phyloP scores from a whole-genome alignment of 2,113 vertebrate species.

The Pica pica region DNA sequence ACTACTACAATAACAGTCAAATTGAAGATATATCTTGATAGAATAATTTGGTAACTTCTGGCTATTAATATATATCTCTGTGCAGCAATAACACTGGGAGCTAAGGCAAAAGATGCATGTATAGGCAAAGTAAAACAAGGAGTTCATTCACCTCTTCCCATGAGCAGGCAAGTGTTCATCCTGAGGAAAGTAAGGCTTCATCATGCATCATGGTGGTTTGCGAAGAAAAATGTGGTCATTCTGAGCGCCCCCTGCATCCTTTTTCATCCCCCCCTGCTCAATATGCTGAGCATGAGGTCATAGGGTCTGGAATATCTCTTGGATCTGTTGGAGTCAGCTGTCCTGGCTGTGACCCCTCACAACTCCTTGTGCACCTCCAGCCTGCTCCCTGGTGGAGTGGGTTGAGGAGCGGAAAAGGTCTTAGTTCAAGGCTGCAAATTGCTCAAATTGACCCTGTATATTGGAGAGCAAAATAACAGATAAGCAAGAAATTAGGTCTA shows the following conservation, averaged over 20 bases:
- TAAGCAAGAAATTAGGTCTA: not conserved
- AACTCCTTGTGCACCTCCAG: not conserved
- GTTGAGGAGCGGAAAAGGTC: not conserved
- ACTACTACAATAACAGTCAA: not conserved
- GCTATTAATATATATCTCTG: not conserved
- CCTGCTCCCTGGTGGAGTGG: not conserved
- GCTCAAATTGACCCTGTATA: not conserved
- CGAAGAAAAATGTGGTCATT: not conserved
- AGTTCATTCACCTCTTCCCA: not conserved
- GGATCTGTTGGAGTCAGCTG: not conserved
- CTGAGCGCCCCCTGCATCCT: accelerated
- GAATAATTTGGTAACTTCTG: not conserved
- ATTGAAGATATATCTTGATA: not conserved
- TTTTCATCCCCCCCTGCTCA: not conserved
- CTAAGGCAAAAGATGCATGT: not conserved
- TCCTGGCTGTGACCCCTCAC: not conserved
- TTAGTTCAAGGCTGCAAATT: not conserved
- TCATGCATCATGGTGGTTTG: not conserved
- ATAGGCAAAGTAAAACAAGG: not conserved
- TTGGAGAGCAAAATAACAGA: not conserved
- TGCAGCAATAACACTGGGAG: not conserved
- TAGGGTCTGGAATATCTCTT: not conserved
- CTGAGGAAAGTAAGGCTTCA: not conserved
- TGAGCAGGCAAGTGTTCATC: not conserved
- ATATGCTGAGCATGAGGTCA: too few relatives aligned